phyloP scores from a whole-genome alignment of 1,140 invertebrate species.

The Drosophila takahashii region DNA sequence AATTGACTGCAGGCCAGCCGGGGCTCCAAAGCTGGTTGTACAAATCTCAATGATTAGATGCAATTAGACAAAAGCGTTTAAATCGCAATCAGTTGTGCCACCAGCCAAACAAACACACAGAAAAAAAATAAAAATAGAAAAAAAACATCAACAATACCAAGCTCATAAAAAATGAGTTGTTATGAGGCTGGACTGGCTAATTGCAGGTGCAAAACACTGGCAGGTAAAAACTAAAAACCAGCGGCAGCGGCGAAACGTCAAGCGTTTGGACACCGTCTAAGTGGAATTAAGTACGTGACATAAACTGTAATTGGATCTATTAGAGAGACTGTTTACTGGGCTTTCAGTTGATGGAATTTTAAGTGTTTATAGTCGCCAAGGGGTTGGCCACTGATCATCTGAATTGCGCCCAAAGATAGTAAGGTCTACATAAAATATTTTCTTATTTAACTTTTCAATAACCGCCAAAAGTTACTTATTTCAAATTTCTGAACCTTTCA shows the following conservation, averaged over 20 bases:
- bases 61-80: conserved; percentile 78
- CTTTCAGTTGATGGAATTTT: conserved; percentile 46
- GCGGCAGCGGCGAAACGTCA: conserved; percentile 38
- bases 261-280: conserved; percentile 71
- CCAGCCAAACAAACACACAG: conserved; percentile 28
- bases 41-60: conserved; percentile 70
- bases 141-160: conserved; percentile 33
- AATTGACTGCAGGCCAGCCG: conserved; percentile 9
- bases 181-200: conserved; percentile 72
- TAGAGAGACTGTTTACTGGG: conserved; percentile 59
- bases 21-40: conserved; percentile 5
- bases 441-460: not conserved
- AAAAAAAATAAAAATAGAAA: conserved; percentile 31
- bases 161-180: conserved; percentile 70
- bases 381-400: conserved; percentile 20
- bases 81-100: conserved; percentile 62
- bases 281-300: conserved; percentile 81
- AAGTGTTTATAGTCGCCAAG: conserved; percentile 37
- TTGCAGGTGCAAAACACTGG: conserved; percentile 66
- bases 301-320: conserved; percentile 76
- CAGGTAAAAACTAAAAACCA: conserved; percentile 31
- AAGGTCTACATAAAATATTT: not conserved
- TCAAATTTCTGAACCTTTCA: not conserved
- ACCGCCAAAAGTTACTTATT: no score
- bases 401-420: conserved; percentile 15